phyloP scores from a whole-genome alignment of 2,888 invertebrate species.

The Bellardia bayeri region DNA sequence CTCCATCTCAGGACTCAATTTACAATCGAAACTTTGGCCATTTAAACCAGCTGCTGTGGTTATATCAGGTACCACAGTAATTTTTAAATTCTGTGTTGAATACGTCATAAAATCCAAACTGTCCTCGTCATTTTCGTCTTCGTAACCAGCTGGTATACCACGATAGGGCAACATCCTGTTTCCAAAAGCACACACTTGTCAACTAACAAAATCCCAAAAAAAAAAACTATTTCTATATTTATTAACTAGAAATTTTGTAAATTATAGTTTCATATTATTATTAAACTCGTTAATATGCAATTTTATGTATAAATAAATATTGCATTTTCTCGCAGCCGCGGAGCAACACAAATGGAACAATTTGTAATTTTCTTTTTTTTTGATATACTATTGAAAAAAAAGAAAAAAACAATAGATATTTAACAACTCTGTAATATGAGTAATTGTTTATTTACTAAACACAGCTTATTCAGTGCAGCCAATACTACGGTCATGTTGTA shows the following conservation, averaged over 20 bases:
- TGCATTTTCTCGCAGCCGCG: constrained; percentile 18
- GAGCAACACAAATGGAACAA: constrained; percentile 7
- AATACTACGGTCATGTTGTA: neutral
- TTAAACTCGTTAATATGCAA: constrained; percentile 15
- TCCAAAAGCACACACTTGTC: neutral
- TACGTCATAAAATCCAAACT: constrained; percentile 75
- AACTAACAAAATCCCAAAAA: constrained; percentile 16
- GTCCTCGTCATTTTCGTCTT: constrained; percentile 78
- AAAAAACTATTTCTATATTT: neutral
- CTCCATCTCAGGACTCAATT: constrained; percentile 77
- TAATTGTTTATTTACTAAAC: no score
- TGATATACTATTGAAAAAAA: no score
- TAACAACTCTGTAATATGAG: no score
- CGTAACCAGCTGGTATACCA: constrained; percentile 81
- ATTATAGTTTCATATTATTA: constrained; percentile 33
- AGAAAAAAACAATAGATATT: no score
- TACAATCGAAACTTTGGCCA: constrained; percentile 81
- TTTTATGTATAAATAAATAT: constrained; percentile 34
- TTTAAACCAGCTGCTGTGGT: constrained; percentile 82
- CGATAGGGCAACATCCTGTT: constrained; percentile 56
- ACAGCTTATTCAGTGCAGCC: no score
- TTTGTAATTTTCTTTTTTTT: neutral
- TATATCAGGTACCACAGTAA: constrained; percentile 83
- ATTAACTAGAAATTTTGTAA: constrained; percentile 21
- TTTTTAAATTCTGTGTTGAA: constrained; percentile 79